Evolutionary conservation across 2,113 vertebrate species (phyloP).

Genomic region (Petroica traversi): DNA sequence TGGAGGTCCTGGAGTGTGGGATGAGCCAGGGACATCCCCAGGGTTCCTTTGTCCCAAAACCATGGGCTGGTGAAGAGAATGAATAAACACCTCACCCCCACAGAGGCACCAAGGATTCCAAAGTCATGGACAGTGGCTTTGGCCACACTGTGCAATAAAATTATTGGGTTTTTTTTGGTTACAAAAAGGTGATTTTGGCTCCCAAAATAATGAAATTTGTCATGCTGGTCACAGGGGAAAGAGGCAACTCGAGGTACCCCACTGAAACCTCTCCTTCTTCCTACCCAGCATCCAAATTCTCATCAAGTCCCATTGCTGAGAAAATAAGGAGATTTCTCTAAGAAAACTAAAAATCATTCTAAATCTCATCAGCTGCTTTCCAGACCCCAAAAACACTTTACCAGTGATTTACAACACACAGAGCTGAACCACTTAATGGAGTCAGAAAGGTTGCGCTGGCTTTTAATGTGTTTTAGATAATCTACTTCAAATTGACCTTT

Average conservation of each 20-base stretch:
- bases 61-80: accelerated
- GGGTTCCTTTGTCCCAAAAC: neutral
- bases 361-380: neutral
- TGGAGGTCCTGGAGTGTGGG: accelerated
- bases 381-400: neutral
- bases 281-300: neutral
- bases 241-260: neutral
- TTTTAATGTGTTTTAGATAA: neutral
- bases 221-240: neutral
- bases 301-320: neutral
- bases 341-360: neutral
- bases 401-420: accelerated
- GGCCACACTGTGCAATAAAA: neutral
- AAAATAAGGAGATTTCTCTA: neutral
- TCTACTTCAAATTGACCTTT: neutral
- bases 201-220: neutral
- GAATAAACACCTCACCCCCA: neutral
- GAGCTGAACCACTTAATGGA: neutral
- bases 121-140: neutral
- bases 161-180: neutral
- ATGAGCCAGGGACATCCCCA: neutral
- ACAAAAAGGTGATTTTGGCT: neutral
- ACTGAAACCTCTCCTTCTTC: neutral
- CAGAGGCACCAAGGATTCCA: neutral
- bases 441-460: neutral